Conservation (phyloP, 2,888 invertebrate species). For the Lypha dubia region DNA sequence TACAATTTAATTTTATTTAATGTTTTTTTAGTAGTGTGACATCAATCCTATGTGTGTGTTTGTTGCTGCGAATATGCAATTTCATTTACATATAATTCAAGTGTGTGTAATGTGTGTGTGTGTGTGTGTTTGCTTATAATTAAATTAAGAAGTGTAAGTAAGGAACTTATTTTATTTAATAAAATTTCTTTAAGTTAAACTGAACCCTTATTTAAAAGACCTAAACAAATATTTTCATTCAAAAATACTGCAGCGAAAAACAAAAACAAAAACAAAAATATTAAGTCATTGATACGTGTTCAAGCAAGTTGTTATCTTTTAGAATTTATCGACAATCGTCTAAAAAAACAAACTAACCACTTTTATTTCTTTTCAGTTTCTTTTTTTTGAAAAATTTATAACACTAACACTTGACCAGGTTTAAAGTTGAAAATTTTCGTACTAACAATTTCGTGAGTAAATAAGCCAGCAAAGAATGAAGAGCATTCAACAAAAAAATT, state of each 20-base stretch:
- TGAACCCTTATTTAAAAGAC: slow-evolving; percentile 49
- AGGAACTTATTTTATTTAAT: slow-evolving; percentile 22
- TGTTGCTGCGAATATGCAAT: too few species aligned
- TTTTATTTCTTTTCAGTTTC: slow-evolving; percentile 17
- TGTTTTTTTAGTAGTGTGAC: too few species aligned
- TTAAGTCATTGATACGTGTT: slow-evolving; percentile 58
- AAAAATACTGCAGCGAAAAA: slow-evolving; percentile 10
- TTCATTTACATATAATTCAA: too few species aligned
- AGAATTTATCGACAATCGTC: slow-evolving; percentile 27
- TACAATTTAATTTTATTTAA: too few species aligned
- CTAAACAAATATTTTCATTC: slow-evolving; percentile 47
- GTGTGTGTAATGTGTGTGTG: slow-evolving; percentile 2
- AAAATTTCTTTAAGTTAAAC: slow-evolving; percentile 37
- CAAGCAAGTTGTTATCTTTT: slow-evolving; percentile 20
- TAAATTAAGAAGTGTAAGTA: slow-evolving; percentile 13
- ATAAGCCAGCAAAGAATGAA: slow-evolving; percentile 33
- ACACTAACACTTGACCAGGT: slow-evolving; percentile 59
- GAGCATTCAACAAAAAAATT: too few species aligned
- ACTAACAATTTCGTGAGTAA: slow-evolving; percentile 20
- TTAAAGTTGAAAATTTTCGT: slow-evolving; percentile 38
- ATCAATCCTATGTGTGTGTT: not conserved
- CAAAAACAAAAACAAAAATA: not conserved
- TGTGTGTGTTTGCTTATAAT: not conserved
- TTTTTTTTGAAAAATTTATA: slow-evolving; percentile 14
- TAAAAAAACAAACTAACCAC: slow-evolving; percentile 18